These are phyloP conservation scores for Acanthococcus lagerstroemiae DNA, from an alignment of 2,888 invertebrate species.

Conservation along the genomic window DNA sequence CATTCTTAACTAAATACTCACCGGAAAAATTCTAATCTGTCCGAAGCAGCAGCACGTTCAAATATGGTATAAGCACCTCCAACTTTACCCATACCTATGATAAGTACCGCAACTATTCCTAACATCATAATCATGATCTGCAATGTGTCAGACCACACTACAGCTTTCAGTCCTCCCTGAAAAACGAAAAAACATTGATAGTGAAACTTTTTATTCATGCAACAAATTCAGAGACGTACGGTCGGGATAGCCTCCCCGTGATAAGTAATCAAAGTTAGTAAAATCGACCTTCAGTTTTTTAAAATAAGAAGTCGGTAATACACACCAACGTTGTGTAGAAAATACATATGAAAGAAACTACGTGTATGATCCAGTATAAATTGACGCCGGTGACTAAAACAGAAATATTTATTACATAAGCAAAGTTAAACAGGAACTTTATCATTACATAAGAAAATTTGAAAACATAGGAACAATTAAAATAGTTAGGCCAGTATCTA, in stretches of 20 bases:
- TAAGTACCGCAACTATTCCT: conserved; percentile 54
- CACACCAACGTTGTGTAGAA: conserved; percentile 83
- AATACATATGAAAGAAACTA: conserved; percentile 78
- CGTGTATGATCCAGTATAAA: conserved; percentile 64
- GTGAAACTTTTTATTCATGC: conserved; percentile 15
- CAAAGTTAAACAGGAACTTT: no score
- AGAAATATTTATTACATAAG: no score
- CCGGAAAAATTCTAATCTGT: conserved; percentile 63
- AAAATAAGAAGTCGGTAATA: no score
- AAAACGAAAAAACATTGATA: neutral
- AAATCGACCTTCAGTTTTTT: no score
- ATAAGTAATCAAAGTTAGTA: no score
- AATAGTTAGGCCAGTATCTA: no score
- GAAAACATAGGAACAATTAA: no score
- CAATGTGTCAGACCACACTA: conserved; percentile 70
- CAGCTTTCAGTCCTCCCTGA: conserved; percentile 63
- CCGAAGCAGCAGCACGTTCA: conserved; percentile 50
- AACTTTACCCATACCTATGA: conserved; percentile 54
- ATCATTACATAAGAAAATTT: no score
- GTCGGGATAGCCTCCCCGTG: no score
- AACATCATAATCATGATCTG: conserved; percentile 65
- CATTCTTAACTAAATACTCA: no score
- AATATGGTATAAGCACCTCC: conserved; percentile 56
- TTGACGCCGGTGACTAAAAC: conserved; percentile 78
- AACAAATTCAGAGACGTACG: no score